phyloP scores from a whole-genome alignment of 1,140 invertebrate genomes.

The Pollicipes pollicipes region DNA sequence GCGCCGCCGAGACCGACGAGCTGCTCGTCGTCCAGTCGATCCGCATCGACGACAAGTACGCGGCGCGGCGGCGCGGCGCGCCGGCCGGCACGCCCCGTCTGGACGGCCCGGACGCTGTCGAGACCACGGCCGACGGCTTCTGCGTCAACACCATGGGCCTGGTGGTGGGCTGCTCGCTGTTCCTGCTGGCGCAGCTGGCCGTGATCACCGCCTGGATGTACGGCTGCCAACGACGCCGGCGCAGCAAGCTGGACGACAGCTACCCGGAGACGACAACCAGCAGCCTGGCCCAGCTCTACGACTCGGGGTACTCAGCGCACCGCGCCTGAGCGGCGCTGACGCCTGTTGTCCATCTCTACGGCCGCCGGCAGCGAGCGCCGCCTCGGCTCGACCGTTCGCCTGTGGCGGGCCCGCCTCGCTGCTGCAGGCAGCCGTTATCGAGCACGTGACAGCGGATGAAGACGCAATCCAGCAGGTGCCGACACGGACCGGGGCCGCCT shows the following conservation, averaged over 20 bases:
- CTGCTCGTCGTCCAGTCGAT: conserved; percentile 74
- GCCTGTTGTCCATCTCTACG: not conserved
- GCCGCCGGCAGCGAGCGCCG: too few relatives aligned
- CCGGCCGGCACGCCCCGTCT: not conserved
- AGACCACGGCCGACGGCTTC: not conserved
- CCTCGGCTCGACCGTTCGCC: too few relatives aligned
- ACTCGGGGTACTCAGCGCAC: conserved; percentile 54
- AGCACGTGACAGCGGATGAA: too few relatives aligned
- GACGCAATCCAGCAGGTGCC: too few relatives aligned
- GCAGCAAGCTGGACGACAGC: conserved; percentile 32
- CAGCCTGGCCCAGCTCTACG: conserved; percentile 68
- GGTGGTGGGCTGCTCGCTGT: conserved; percentile 59
- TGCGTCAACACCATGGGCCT: conserved; percentile 60
- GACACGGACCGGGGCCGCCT: too few relatives aligned
- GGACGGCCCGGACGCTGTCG: not conserved
- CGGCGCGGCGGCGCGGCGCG: conserved; percentile 22
- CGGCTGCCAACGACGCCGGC: conserved; percentile 48
- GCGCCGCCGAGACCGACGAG: conserved; percentile 37
- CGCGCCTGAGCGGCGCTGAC: conserved; percentile 38
- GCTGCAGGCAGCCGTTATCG: too few relatives aligned
- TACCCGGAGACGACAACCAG: conserved; percentile 43
- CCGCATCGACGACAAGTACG: conserved; percentile 75
- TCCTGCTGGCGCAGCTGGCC: conserved; percentile 59
- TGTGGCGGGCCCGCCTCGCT: too few relatives aligned
- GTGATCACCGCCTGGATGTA: conserved; percentile 66